Conservation (phyloP, 2,888 invertebrate genomes). For the Amblyjoppa fuscipennis region DNA sequence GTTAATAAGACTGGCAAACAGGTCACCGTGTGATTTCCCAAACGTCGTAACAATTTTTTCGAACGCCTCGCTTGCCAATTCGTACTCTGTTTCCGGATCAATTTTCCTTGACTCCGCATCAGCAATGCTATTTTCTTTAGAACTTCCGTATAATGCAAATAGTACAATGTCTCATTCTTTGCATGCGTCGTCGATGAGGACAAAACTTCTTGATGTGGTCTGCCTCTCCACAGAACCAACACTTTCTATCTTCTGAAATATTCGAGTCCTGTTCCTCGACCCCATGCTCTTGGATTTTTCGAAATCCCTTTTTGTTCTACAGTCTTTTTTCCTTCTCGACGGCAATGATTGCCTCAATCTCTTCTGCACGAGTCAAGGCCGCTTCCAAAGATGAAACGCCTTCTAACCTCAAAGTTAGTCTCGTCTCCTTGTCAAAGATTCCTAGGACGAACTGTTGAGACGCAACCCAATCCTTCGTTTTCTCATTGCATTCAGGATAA, state of each 20-base stretch:
- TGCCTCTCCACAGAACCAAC: too few species aligned
- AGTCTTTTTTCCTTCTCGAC: not conserved
- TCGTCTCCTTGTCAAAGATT: not conserved
- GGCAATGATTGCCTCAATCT: not conserved
- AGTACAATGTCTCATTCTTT: constrained; percentile 39
- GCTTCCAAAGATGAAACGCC: not conserved
- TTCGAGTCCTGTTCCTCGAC: too few species aligned
- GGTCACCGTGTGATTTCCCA: constrained; percentile 32
- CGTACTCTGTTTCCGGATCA: constrained; percentile 54
- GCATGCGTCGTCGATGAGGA: not conserved
- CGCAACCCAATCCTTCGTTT: too few species aligned
- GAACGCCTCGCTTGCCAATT: constrained; percentile 28
- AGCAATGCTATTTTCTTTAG: constrained; percentile 44
- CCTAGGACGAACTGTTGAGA: too few species aligned
- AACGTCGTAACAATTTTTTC: constrained; percentile 23
- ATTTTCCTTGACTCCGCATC: constrained; percentile 45
- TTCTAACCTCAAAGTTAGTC: not conserved
- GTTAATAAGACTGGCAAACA: constrained; percentile 47
- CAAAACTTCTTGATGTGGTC: too few species aligned
- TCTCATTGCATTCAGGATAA: too few species aligned
- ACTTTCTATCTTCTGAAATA: too few species aligned
- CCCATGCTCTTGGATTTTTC: too few species aligned
- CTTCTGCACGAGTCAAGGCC: not conserved
- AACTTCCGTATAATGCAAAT: constrained; percentile 51
- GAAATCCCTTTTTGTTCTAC: too few species aligned